Evolutionary conservation across 2,888 invertebrate genomes (phyloP), one percentile per base, ranked within the genome.

Genomic region (Macrophya annulata): DNA sequence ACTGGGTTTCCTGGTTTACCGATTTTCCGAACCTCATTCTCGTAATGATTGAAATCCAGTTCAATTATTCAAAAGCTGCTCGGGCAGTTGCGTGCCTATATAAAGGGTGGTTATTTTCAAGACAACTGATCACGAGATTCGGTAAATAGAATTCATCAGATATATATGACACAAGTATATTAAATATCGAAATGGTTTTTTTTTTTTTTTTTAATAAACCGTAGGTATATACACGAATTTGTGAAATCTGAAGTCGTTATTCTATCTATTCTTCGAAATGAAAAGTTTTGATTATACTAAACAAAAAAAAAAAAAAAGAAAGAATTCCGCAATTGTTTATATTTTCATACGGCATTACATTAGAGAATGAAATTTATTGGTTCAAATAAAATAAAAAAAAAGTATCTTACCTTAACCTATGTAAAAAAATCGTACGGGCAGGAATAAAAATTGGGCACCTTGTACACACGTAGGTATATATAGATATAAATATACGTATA

Each of bases 11-110:
- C 40, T 21, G 51, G 21, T 17, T 62, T 81, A 81, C 81, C 81
- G 81, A 81, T 81, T 62, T 59, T 43, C 48, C 62, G 62, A 48
- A 45, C 83, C 83, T 83, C 55, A 37, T 83, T 83, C 68, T 25
- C 81, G 68, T 48, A 48, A 83, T 45, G 45, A 71, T 83, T 71
- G 83, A 71, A 71, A 83, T 71, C n/a, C 68, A 83, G 31, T 48
- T 83, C 83, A 83, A 83, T 83, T 83, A 83, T 83, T 83, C 68
- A 83, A 43, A 83, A 43, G 62, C 81, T 81, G 40, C 25, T 62
- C 43, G 62, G 81, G 40, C 43, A 81, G 62, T 81, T 43, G 81
- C 81, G 81, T 81, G 81, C 43, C 17, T 77, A 17, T 62, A 21
- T 81, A 81, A 81, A 59, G 59, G 81, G 81, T 81, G 62, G 62